Conservation (phyloP, 2,888 invertebrate genomes). For the Nomada ruficornis region DNA sequence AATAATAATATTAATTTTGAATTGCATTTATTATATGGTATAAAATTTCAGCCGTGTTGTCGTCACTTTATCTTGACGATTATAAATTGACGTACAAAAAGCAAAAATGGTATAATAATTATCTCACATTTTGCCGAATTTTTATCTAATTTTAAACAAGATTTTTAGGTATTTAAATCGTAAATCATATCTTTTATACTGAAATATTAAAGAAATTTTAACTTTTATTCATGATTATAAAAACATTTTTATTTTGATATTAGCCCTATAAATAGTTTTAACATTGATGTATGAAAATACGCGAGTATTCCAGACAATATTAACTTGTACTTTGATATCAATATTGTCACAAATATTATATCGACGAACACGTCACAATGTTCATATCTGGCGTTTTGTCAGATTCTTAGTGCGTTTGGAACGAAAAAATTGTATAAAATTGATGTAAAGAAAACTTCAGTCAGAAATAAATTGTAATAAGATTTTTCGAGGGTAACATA, state of each 20-base stretch:
- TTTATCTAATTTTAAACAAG: conserved; percentile 39
- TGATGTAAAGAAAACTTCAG: conserved; percentile 47
- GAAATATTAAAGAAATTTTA: conserved; percentile 68
- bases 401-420: conserved; percentile 16
- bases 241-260: conserved; percentile 71
- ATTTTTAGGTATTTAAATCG: conserved; percentile 50
- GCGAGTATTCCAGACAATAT: conserved; percentile 59
- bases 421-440: conserved; percentile 52
- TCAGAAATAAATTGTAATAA: conserved; percentile 54
- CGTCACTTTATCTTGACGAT: not conserved
- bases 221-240: conserved; percentile 70
- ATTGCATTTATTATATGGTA: not conserved
- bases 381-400: conserved; percentile 25
- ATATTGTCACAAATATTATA: conserved; percentile 60
- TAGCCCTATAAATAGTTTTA: conserved; percentile 63
- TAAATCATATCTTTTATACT: conserved; percentile 65
- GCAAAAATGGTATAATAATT: not conserved
- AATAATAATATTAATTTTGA: not conserved
- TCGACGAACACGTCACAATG: conserved; percentile 20
- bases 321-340: conserved; percentile 63
- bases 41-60: not conserved
- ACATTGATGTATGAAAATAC: conserved; percentile 52
- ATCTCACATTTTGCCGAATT: conserved; percentile 34
- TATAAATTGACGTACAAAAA: conserved; percentile 2
- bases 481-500: conserved; percentile 20